Evolutionary conservation across 2,888 invertebrate genomes (phyloP).

Genomic region (Balanococcus diminutus): DNA sequence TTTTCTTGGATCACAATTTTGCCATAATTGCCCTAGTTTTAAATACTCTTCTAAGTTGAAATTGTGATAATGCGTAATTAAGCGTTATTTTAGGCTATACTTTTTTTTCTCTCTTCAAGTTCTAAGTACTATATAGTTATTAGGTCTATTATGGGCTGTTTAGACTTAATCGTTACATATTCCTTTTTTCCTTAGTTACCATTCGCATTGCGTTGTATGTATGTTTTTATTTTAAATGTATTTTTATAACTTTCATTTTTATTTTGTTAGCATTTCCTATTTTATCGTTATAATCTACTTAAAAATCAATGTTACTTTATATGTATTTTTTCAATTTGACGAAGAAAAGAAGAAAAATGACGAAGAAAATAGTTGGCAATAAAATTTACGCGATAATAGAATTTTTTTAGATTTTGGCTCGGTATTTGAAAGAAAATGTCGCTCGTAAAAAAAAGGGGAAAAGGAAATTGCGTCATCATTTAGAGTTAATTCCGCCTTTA

Average conservation of each 20-base stretch:
- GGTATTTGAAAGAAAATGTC: background rate
- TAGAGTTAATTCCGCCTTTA: background rate
- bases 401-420: background rate
- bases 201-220: conserved; percentile 35
- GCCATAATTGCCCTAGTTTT: background rate
- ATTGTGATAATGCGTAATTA: conserved; percentile 37
- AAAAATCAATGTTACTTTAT: conserved; percentile 7
- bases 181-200: conserved; percentile 42
- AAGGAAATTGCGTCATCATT: background rate
- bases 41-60: background rate
- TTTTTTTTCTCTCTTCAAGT: background rate
- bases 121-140: background rate
- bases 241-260: conserved; percentile 34
- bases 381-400: background rate
- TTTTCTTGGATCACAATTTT: conserved; percentile 34
- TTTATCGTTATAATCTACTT: background rate
- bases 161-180: background rate
- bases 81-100: conserved; percentile 4
- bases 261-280: conserved; percentile 37
- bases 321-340: conserved; percentile 7
- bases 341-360: background rate
- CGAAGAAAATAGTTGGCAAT: conserved; percentile 2
- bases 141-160: background rate
- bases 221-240: conserved; percentile 39
- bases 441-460: background rate